Evolutionary conservation across 2,797 vertebrate genomes (phyloP), one percentile per base, ranked within the genome.

Genomic region (Salarias fasciatus): DNA sequence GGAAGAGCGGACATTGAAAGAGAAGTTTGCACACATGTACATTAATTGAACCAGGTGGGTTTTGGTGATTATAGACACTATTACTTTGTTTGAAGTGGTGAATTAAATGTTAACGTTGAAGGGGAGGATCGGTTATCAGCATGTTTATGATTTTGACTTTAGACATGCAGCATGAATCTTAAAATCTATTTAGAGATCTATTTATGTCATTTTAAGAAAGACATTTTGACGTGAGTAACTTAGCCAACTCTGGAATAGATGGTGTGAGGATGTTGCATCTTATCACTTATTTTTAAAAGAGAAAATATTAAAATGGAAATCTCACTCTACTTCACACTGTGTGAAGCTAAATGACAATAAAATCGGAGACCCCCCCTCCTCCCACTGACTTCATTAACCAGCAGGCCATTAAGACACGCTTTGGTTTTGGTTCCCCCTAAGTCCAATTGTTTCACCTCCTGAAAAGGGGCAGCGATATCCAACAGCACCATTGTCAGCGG

Each of bases 401-500:
- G 70, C 67, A 80, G 47, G 53, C 53, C 69, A 78, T 28, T 77
- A 55, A 69, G 54, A 69, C 59, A 71, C 47, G 72, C 57, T 77
- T 64, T 46, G 52, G 38, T 9, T 42, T 54, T 72, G 41, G 57
- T 57, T 72, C 49, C 65, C 71, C 37, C 58, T 41, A 24, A 11
- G 66, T 71, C 66, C 63, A 70, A 68, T 67, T 63, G 77, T 60
- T 77, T 74, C 70, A 65, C 71, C 79, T 62, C 57, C 67, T 77
- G 57, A 64, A 65, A n/a, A 63, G 63, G 58, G 56, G 54, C 55
- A 73, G 63, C 44, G 77, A 62, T 77, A 80, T 79, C 79, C 59
- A 80, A 85, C 72, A 55, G 72, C 71, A 54, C 41, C 53, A 48
- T 3, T 80, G 83, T 77, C 81, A 82, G 85, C 72, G 77, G 81